Evolutionary conservation across 2,888 invertebrate genomes (phyloP), one percentile per base, ranked within the genome.

Genomic region (Dolomedes plantarius): DNA sequence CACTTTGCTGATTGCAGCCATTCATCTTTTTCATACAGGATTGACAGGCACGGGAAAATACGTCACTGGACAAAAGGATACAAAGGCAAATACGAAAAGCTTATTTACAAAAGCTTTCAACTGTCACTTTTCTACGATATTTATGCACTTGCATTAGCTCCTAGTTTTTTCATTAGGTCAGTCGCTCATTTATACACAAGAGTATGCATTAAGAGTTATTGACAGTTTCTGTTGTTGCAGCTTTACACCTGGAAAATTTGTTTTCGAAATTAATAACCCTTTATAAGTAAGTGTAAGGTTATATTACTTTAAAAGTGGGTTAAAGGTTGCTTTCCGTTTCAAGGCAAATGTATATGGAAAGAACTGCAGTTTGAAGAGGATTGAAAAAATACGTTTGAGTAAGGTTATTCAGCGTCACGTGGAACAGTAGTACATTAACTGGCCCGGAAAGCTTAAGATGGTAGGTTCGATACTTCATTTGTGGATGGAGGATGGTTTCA

Each of bases 91-190:
- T 28, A 62, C 62, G 32, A 69, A 69, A 62, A 50, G 69, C 69
- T 78, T 78, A 78, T 78, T 78, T 50, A 69, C 77, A 68, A 68
- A 69, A 39, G 77, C 69, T 78, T 78, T 78, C 68, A 68, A 36
- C 69, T 50, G 36, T 69, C 77, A 50, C 32, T 69, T 78, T 36
- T 28, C 29, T 9, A 78, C 27, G 69, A 78, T 78, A 69, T 69
- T 69, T 69, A 78, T 62, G 67, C 67, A 68, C 9, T 29, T 50
- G 46, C 39, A 28, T 69, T 32, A 69, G 69, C 28, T 78, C n/a
- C 69, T 69, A 39, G 13, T 69, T 62, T 65, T 56, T n/a, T 56
- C 56, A 6, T 56, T 56, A 56, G 56, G 56, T 56, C 56, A 56
- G 23, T 56, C 23, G 56, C 56, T 56, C 19, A 19, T 56, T 56